Evolutionary conservation across 2,113 vertebrate species (phyloP).

Genomic region (Etia nguti): DNA sequence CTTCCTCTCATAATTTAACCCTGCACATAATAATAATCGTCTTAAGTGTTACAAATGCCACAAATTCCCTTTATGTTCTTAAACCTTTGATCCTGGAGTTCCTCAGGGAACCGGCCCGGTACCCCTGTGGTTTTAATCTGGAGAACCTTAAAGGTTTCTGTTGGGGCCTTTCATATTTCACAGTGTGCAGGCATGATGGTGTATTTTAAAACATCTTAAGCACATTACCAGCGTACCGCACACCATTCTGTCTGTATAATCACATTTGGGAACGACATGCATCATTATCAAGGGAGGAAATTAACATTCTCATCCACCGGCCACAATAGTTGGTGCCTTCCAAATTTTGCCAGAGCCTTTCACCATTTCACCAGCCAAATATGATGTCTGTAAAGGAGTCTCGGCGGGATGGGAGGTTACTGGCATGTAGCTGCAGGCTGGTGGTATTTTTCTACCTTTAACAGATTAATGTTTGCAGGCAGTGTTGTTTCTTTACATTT

Average conservation of each 20-base stretch:
- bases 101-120: conserved; percentile 17
- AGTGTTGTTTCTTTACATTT: background rate
- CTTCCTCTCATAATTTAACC: background rate
- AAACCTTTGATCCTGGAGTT: conserved; percentile 4
- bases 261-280: conserved; percentile 56
- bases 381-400: background rate
- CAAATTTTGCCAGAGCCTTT: conserved; percentile 6
- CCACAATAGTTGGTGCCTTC: conserved; percentile 28
- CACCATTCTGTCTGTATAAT: conserved; percentile 52
- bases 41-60: background rate
- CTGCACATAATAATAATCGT: background rate
- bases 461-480: background rate
- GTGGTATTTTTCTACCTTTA: background rate
- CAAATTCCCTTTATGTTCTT: background rate
- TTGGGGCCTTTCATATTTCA: background rate
- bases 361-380: background rate
- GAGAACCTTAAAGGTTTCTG: background rate
- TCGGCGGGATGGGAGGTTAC: background rate
- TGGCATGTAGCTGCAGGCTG: background rate
- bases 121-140: background rate
- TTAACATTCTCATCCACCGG: conserved; percentile 52
- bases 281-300: conserved; percentile 44
- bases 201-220: conserved; percentile 55
- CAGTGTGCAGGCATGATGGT: conserved; percentile 8
- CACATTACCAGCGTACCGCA: conserved; percentile 44